Conservation (phyloP, 2,113 vertebrate genomes). For the Nibea albiflora region DNA sequence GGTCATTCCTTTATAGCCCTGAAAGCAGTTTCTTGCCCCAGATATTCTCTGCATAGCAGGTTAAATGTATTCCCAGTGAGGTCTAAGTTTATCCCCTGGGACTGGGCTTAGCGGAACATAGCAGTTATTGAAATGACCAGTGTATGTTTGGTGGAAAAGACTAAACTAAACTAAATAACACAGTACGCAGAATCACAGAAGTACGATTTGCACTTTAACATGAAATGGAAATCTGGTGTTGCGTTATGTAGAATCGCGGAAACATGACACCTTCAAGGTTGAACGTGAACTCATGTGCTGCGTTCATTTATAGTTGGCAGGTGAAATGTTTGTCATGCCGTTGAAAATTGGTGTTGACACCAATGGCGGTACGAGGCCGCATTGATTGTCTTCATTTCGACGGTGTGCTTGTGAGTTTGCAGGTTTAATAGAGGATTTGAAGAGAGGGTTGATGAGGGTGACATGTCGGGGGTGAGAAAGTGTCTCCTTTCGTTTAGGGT, state of each 20-base stretch:
- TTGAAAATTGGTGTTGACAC: conserved; percentile 42
- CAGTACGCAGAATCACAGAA: no score
- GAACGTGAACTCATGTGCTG: not conserved
- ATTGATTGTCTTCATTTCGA: conserved; percentile 42
- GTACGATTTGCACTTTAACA: not conserved
- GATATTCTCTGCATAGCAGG: conserved; percentile 48
- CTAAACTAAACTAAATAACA: not conserved
- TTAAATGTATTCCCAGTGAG: conserved; percentile 64
- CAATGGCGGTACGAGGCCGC: conserved; percentile 6
- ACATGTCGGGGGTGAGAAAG: conserved; percentile 37
- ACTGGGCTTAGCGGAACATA: conserved; percentile 52
- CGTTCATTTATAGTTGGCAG: conserved; percentile 11
- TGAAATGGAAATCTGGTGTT: not conserved
- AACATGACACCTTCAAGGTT: not conserved
- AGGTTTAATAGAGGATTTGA: conserved; percentile 44
- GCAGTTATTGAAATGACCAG: conserved; percentile 41
- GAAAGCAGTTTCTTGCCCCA: conserved; percentile 53
- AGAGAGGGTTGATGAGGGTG: conserved; percentile 30
- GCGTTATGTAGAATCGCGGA: not conserved
- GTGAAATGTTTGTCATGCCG: not conserved
- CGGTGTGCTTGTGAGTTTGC: conserved; percentile 29
- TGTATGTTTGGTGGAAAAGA: not conserved
- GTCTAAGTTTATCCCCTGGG: conserved; percentile 48
- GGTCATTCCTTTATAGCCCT: conserved; percentile 42
- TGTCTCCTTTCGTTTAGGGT: conserved; percentile 42